Percentiles rank a stretch among this genome's conserved stretches.
phyloP scores from a whole-genome alignment of 2,888 invertebrate species.

The Melieria picta region DNA sequence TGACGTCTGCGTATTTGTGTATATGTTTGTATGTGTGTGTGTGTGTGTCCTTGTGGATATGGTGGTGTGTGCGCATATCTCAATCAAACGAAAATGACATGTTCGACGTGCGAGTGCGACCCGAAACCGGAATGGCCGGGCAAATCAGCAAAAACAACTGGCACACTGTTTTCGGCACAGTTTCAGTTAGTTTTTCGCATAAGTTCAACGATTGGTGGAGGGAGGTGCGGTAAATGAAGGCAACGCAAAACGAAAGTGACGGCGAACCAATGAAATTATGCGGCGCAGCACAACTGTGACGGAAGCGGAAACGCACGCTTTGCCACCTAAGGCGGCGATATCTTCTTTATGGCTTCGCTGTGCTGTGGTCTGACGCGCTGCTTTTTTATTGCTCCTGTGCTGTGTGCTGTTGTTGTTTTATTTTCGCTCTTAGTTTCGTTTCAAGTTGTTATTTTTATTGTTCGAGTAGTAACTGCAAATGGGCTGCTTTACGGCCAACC shows the following conservation, averaged over 20 bases:
- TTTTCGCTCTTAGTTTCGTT: too few species aligned
- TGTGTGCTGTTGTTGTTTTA: too few species aligned
- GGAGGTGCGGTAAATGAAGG: background rate
- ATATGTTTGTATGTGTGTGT: too few species aligned
- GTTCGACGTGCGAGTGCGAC: background rate
- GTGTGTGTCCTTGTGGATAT: background rate
- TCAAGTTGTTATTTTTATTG: too few species aligned
- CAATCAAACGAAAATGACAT: constrained; percentile 4
- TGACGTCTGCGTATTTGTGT: background rate
- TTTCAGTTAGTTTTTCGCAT: too few species aligned
- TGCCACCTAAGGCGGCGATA: background rate
- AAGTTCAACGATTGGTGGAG: background rate
- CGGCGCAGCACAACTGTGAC: background rate
- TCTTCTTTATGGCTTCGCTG: background rate
- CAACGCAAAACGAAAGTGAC: background rate
- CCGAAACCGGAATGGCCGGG: background rate
- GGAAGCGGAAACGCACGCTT: background rate
- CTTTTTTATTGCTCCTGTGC: too few species aligned
- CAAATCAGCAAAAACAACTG: background rate
- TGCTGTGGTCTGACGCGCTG: too few species aligned
- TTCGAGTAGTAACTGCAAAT: constrained; percentile 3
- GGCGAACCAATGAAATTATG: background rate
- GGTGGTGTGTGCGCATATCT: too few species aligned
- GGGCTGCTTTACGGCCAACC: constrained; percentile 10
- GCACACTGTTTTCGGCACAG: background rate